Base-by-base conservation (phyloP, 2,113 vertebrate genomes). In the Actenoides hombroni region DNA sequence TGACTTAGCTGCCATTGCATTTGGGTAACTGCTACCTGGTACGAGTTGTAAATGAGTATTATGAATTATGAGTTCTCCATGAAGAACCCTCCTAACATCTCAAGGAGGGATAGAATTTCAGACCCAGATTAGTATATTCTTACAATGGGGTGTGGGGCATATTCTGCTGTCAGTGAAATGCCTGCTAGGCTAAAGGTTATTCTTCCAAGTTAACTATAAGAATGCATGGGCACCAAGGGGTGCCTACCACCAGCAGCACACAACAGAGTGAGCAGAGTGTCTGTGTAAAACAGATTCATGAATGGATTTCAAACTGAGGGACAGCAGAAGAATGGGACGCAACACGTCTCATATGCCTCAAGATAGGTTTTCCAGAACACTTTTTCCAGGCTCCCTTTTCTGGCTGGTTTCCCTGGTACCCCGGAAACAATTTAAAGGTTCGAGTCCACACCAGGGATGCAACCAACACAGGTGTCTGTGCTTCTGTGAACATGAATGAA, bases 31-130 rank as follows among this genome's bases (percentile, higher is more conserved):
- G 21, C 11, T 42, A n/a, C 18, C 29, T 76, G 63, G 26, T 5
- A 5, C 0, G 0, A 88, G 17, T 17, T 85, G 21, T 31, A 90
- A 83, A 71, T 24, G 0, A 68, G 11, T 73, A 25, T 12, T 3
- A 4, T 20, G 29, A 85, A 76, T 48, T 11, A 35, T 11, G 39
- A 79, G 20, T 48, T 87, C 65, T 73, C 29, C 40, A 21, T 29
- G 24, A 92, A 61, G 31, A 65, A 14, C 8, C 5, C 35, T 92
- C 33, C 11, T 35, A 80, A 5, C 14, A 61, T 4, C 5, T 23
- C 35, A 57, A 79, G 33, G 29, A 79, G 5, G 5, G 35, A 64
- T 39, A 18, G 53, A 76, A 93, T 93, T 90, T 83, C 44, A 60
- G 39, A 48, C 16, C 26, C 13, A 53, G n/a, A 53, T 28, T 46